Conservation (phyloP, 64 coral and sea anemone species). For the Actinia equina region DNA sequence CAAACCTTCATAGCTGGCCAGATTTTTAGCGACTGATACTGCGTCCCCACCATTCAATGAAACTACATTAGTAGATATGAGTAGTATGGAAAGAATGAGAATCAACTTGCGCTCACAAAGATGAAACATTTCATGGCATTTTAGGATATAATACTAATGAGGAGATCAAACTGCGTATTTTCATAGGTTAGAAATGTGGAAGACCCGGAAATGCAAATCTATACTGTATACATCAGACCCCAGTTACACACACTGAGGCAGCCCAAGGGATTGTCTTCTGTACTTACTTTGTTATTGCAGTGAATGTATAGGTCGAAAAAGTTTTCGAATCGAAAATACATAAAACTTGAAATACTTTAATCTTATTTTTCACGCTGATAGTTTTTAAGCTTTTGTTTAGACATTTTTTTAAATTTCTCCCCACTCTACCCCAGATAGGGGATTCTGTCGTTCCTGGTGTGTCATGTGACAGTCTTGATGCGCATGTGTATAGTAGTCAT, state of each 20-base stretch:
- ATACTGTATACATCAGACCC: not conserved
- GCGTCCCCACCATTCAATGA: too few relatives aligned
- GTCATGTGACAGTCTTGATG: not conserved
- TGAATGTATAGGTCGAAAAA: not conserved
- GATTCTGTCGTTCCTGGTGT: not conserved
- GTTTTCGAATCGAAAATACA: not conserved
- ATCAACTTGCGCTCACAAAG: not conserved
- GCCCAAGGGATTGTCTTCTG: not conserved
- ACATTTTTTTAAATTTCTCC: not conserved
- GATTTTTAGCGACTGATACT: too few relatives aligned
- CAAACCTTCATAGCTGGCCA: not conserved
- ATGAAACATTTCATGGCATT: not conserved
- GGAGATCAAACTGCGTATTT: too few relatives aligned
- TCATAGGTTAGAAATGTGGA: too few relatives aligned
- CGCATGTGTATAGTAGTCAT: constrained; percentile 3
- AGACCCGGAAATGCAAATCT: too few relatives aligned
- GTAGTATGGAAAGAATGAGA: not conserved
- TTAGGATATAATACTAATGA: not conserved
- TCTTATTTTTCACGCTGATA: not conserved
- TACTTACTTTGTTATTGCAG: not conserved
- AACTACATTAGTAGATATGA: too few relatives aligned
- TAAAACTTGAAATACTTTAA: not conserved
- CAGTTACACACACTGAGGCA: not conserved
- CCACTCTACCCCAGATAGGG: not conserved
- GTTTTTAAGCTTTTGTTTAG: too few relatives aligned